Evolutionary conservation across 2,888 invertebrate species (phyloP), one percentile per base, ranked within the genome.

Genomic region (Harpalus rufipes): DNA sequence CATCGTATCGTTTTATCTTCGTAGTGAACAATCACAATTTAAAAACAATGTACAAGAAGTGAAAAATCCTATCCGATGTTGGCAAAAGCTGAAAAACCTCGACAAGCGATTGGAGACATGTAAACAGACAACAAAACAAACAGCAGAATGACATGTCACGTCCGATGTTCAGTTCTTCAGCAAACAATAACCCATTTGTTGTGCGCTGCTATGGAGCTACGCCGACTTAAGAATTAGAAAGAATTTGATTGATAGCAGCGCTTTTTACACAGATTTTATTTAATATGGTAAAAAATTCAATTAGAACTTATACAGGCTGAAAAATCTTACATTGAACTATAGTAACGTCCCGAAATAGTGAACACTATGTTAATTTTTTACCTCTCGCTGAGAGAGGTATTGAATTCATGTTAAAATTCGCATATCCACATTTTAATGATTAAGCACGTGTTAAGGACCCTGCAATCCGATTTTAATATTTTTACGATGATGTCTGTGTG

Each of bases 1-100:
- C 41, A 44, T 74, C 72, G 72, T 78, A 78, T 78, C 78, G 14
- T 78, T 58, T 58, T 58, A 58, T 58, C 78, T 12, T 56, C 32
- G 25, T 25, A 25, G 12, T 7, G n/a, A 58, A 78, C 78, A 78
- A 78, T 78, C 78, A 78, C 78, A 44, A 78, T 78, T 78, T 78
- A 78, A 78, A 78, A 78, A 78, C 78, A 78, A 78, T 78, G 58
- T 78, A 78, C 78, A 78, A 78, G 78, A 78, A 78, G 78, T 58
- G 78, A 78, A 78, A 78, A 78, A 78, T 58, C 56, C 51, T 41
- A 74, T 74, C 74, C 56, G 74, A 74, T 44, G 12, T 74, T 16
- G n/a, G 7, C 25, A 16, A 65, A 12, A 32, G 68, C 10, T 51
- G 74, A 74, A 74, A 74, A 74, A 74, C 74, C 74, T n/a, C 78